phyloP scores from a whole-genome alignment of 30 jellyfish, hydroid and myxozoan genomes.

The Aurelia coerulea region DNA sequence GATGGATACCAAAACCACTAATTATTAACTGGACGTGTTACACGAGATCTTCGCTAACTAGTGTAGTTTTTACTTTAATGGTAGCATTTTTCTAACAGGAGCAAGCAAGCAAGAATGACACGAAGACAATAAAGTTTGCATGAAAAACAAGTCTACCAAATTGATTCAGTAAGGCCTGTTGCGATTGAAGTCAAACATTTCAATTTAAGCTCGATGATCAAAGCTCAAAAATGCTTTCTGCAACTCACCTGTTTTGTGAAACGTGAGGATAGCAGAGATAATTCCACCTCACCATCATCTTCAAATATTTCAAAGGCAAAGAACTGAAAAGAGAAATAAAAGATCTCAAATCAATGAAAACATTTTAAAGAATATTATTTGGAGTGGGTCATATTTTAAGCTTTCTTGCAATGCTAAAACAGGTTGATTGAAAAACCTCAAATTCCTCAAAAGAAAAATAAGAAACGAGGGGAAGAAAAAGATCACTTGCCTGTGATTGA shows the following conservation, averaged over 20 bases:
- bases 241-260: constrained; percentile 71
- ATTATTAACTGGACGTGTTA: too few species aligned
- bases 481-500: constrained; percentile 57
- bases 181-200: too few species aligned
- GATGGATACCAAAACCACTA: too few species aligned
- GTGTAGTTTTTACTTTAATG: too few species aligned
- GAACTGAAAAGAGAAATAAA: constrained; percentile 43
- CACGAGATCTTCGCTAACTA: too few species aligned
- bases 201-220: too few species aligned
- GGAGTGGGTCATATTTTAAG: neutral
- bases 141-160: neutral
- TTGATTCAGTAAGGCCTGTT: neutral
- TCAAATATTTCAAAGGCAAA: constrained; percentile 65
- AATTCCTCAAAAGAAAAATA: neutral
- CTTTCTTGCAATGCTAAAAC: neutral
- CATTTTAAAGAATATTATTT: neutral
- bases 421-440: neutral
- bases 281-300: constrained; percentile 69
- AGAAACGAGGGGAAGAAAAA: neutral
- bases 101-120: too few species aligned
- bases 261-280: constrained; percentile 74
- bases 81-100: too few species aligned
- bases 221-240: neutral
- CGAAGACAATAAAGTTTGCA: too few species aligned
- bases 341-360: neutral